phyloP scores from a whole-genome alignment of 2,797 vertebrate species.

The Oceanodroma leucorhoa region DNA sequence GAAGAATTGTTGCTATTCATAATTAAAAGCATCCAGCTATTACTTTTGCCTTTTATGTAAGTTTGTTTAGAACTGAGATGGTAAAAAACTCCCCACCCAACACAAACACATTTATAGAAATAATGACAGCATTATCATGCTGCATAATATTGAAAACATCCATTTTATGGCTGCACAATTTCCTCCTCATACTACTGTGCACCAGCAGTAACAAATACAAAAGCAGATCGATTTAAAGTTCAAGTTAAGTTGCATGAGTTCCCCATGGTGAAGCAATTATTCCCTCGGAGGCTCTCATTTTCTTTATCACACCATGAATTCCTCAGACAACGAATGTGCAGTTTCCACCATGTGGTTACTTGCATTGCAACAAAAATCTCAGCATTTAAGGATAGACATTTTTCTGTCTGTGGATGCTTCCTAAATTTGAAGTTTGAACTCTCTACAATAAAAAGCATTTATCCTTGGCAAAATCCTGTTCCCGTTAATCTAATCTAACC shows the following conservation, averaged over 20 bases:
- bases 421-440: not conserved
- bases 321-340: slow-evolving; percentile 23
- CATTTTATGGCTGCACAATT: slow-evolving; percentile 43
- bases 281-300: slow-evolving; percentile 64
- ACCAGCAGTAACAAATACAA: slow-evolving; percentile 45
- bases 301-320: slow-evolving; percentile 64
- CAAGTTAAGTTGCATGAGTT: slow-evolving; percentile 64
- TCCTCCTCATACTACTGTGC: slow-evolving; percentile 9
- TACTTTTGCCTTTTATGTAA: not conserved
- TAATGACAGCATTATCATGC: slow-evolving; percentile 1
- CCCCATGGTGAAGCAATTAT: slow-evolving; percentile 67
- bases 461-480: not conserved
- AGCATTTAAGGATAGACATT: slow-evolving; percentile 13
- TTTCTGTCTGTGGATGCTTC: not conserved
- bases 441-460: not conserved
- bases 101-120: not conserved
- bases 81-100: not conserved
- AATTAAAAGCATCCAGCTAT: not conserved
- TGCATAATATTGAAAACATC: slow-evolving; percentile 9
- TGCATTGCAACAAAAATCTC: not conserved
- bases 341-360: slow-evolving; percentile 38
- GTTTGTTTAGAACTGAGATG: not conserved
- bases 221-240: slow-evolving; percentile 65
- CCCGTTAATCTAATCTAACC: not conserved
- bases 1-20: not conserved